Evolutionary conservation across 2,113 vertebrate species (phyloP).

Genomic region (Prionailurus viverrinus): DNA sequence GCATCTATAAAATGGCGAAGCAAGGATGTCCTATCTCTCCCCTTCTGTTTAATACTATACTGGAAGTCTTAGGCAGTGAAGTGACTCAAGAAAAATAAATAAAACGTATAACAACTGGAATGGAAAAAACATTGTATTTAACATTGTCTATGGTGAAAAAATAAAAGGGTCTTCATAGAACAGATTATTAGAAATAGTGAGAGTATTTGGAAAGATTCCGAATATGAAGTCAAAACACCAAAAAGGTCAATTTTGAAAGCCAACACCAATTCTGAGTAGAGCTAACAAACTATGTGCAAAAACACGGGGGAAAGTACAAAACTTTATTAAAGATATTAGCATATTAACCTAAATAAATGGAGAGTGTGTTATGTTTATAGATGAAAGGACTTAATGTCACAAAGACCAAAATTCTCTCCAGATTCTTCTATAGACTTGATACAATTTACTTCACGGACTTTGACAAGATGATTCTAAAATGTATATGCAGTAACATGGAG

Average conservation of each 20-base stretch:
- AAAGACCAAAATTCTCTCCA: neutral
- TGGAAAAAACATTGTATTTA: neutral
- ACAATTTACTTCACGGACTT: neutral
- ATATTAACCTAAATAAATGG: neutral
- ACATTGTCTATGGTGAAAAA: neutral
- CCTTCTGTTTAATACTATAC: neutral
- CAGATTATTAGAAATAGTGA: neutral
- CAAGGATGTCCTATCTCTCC: neutral
- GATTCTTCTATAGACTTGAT: neutral
- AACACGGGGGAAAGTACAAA: neutral
- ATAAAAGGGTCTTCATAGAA: neutral
- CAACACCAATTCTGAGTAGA: neutral
- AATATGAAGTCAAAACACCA: neutral
- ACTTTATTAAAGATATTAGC: neutral
- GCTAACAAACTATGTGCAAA: neutral
- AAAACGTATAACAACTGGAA: neutral
- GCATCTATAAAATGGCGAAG: neutral
- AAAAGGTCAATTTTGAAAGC: neutral
- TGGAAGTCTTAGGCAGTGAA: neutral
- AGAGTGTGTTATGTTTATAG: neutral
- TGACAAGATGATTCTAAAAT: neutral
- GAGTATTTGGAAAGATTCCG: neutral
- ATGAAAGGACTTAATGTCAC: neutral
- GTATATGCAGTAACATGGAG: neutral
- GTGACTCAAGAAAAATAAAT: slow-evolving; percentile 14